Conservation (phyloP, 2,113 vertebrate species). For the Equus przewalskii region DNA sequence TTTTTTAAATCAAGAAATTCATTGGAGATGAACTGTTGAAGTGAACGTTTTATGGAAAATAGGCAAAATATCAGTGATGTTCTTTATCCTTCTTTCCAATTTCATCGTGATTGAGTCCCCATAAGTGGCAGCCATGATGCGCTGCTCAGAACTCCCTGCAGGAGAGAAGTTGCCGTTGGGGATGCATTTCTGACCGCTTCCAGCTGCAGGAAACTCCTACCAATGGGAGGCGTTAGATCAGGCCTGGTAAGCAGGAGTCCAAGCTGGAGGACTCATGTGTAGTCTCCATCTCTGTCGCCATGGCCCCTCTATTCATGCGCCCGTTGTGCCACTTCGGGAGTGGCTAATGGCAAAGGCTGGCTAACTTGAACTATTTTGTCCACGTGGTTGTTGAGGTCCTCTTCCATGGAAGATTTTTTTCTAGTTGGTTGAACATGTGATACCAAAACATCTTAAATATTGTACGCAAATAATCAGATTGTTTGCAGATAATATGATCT, state of each 20-base stretch:
- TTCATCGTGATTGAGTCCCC: not conserved
- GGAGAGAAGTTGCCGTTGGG: not conserved
- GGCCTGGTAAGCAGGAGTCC: not conserved
- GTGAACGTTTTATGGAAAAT: not conserved
- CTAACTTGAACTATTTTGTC: not conserved
- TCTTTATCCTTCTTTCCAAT: not conserved
- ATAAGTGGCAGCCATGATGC: not conserved
- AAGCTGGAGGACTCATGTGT: not conserved
- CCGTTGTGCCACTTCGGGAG: not conserved
- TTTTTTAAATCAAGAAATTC: not conserved
- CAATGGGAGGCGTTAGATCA: not conserved
- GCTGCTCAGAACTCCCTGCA: not conserved
- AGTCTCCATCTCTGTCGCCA: not conserved
- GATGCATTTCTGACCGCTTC: no score
- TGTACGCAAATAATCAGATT: not conserved
- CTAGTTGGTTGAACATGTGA: not conserved
- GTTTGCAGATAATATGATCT: conserved; percentile 1
- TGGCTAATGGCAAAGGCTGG: not conserved
- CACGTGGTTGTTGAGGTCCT: not conserved
- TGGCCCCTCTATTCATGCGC: not conserved
- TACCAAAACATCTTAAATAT: not conserved
- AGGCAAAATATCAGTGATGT: not conserved
- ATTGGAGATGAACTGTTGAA: not conserved
- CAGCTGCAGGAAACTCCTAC: not conserved
- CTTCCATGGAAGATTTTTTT: not conserved